Percentiles rank a stretch among this genome's conserved stretches.
These are phyloP conservation scores for Thaumetopoea pityocampa DNA, from an alignment of 1,140 invertebrate genomes.

Conservation along the genomic window DNA sequence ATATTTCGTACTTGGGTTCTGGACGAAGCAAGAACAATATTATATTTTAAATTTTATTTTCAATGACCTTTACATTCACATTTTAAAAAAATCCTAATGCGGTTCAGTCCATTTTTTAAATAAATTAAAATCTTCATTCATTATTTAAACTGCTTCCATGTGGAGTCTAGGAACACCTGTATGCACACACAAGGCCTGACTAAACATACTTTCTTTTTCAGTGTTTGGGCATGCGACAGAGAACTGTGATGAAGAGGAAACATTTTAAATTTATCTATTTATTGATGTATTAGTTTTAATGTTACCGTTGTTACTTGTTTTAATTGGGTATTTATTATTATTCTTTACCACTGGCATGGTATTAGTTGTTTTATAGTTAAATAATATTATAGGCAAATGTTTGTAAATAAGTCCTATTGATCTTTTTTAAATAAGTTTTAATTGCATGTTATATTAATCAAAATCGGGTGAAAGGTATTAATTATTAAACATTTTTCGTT, in stretches of 20 bases:
- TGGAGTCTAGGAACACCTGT: too few species aligned
- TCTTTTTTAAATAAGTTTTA: constrained; percentile 40
- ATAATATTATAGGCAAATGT: constrained; percentile 42
- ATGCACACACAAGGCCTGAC: constrained; percentile 1
- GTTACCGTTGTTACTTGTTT: constrained; percentile 70
- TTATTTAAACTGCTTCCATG: too few species aligned
- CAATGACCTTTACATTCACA: too few species aligned
- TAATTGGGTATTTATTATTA: constrained; percentile 63
- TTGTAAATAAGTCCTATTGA: constrained; percentile 60
- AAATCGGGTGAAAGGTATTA: constrained; percentile 42
- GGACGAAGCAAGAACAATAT: too few species aligned
- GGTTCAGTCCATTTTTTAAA: too few species aligned
- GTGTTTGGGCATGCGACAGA: constrained; percentile 88
- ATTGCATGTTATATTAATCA: constrained; percentile 50
- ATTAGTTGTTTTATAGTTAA: constrained; percentile 50
- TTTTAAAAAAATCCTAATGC: too few species aligned
- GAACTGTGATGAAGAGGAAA: constrained; percentile 89
- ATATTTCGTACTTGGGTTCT: too few species aligned
- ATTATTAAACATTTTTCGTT: constrained; percentile 52
- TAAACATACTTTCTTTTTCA: constrained; percentile 63
- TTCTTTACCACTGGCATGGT: constrained; percentile 55
- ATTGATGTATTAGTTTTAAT: constrained; percentile 51
- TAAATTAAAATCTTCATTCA: too few species aligned
- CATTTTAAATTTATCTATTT: constrained; percentile 78
- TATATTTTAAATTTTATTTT: too few species aligned